These are phyloP conservation scores for Erinaceus europaeus DNA, from an alignment of 2,113 vertebrate species.

Conservation along the genomic window DNA sequence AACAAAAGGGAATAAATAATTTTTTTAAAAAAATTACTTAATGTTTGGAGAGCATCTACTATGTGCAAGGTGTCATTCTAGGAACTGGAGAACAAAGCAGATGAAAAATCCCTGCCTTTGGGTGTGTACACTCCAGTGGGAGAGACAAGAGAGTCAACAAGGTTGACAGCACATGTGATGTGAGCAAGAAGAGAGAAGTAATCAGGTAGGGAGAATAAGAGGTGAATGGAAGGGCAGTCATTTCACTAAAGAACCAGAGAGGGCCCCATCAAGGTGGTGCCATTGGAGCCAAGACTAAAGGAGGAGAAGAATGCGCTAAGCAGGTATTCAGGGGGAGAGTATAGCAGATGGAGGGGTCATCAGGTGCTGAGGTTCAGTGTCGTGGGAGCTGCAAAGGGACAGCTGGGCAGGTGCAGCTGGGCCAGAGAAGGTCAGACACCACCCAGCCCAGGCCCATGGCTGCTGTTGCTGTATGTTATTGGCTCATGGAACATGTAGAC, in stretches of 20 bases:
- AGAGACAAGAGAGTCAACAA: background rate
- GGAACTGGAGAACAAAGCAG: background rate
- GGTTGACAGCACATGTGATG: background rate
- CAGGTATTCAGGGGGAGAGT: background rate
- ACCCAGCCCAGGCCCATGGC: background rate
- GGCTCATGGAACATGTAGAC: background rate
- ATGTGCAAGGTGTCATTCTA: background rate
- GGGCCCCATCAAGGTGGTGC: fast-evolving
- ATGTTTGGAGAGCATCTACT: background rate
- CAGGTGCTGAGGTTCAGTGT: background rate
- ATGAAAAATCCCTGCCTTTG: background rate
- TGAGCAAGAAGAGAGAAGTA: fast-evolving
- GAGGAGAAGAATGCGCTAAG: background rate
- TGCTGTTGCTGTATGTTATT: too few relatives aligned
- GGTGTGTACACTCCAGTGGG: background rate
- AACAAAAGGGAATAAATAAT: background rate
- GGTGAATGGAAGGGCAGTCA: background rate
- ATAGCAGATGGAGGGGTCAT: background rate
- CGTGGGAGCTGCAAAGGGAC: background rate
- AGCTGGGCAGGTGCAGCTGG: background rate
- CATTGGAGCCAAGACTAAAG: background rate
- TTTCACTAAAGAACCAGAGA: background rate
- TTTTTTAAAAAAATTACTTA: background rate
- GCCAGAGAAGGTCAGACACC: background rate
- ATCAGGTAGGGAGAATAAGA: too few relatives aligned